Conservation (phyloP, 2,888 invertebrate species). For the Caenorhabditis uteleia region DNA sequence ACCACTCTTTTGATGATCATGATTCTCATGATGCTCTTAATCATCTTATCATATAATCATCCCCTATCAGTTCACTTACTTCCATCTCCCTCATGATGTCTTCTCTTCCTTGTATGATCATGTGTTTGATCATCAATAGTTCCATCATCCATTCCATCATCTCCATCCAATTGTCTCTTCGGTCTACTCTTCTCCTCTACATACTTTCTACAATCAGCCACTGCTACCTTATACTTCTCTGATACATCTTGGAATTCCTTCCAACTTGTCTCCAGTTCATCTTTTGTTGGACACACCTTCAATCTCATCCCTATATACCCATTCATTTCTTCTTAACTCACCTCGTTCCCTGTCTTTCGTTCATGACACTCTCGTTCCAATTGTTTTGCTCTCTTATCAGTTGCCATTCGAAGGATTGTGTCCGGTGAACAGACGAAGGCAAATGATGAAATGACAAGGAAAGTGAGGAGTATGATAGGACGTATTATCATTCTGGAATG, state of each 20-base stretch:
- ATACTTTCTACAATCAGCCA: conserved; percentile 29
- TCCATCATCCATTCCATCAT: conserved; percentile 15
- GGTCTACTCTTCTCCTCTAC: conserved; percentile 33
- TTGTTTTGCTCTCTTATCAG: conserved; percentile 50
- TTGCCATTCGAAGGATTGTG: conserved; percentile 53
- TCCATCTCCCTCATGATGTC: conserved; percentile 15
- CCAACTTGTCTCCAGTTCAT: conserved; percentile 46
- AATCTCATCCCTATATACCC: background rate
- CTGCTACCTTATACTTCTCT: conserved; percentile 42
- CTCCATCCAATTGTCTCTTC: conserved; percentile 6
- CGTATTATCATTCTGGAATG: conserved; percentile 25
- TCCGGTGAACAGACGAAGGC: conserved; percentile 52
- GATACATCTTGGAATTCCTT: conserved; percentile 45
- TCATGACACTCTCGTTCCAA: conserved; percentile 49
- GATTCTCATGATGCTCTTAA: conserved; percentile 8
- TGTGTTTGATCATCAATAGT: conserved; percentile 6
- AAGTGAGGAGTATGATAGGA: conserved; percentile 17
- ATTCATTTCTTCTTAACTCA: conserved; percentile 11
- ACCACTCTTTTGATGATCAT: conserved; percentile 11
- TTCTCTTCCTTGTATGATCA: conserved; percentile 19
- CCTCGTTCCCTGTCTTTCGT: conserved; percentile 15
- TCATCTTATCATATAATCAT: conserved; percentile 7
- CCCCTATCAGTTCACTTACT: conserved; percentile 1
- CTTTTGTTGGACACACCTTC: conserved; percentile 35
- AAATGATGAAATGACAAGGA: conserved; percentile 24